Base-by-base conservation (phyloP, 2,113 vertebrate species). In the Psammodynastes pulverulentus region DNA sequence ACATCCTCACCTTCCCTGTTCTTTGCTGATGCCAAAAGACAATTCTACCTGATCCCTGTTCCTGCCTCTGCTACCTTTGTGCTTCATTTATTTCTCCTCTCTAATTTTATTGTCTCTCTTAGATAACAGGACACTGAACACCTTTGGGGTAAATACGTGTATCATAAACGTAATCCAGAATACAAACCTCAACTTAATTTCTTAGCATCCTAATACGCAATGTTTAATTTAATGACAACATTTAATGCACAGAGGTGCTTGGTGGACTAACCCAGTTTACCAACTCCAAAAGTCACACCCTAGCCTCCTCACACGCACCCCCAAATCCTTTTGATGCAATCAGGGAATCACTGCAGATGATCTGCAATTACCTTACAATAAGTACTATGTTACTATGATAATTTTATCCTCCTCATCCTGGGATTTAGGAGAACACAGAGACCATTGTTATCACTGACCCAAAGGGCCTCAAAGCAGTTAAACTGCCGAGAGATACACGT, bases 11-110 rank as follows among this genome's bases (percentile, higher is more conserved):
- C 92, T 90, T 87, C 29, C 93, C 29, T 93, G 48, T 93, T 85
- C 86, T 86, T 96, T 95, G 85, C 92, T 3, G 84, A 52, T 84
- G 92, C 56, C 91, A 85, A 21, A 86, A n/a, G 4, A 51, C 91
- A 85, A 87, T 92, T 94, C 1, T 1, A 94, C 89, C 72, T 95
- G 95, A 86, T 93, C 93, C 92, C 95, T 52, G 53, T 62, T 85
- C 91, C 96, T 95, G 93, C 46, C 94, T 94, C 88, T 93, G 93
- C 51, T 87, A 62, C 91, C 94, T 86, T 89, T 90, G 29, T 92
- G 39, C 48, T 94, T 90, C 87, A 86, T 92, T 43, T 92, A 43
- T 86, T 93, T 52, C 94, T 93, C 84, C 90, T 5, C 0, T 94
- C 92, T 91, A 24, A 9, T 94, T 92, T 91, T 87, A 1, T 0